These are phyloP conservation scores for Chinchilla lanigera DNA, from an alignment of 2,113 vertebrate genomes.

Conservation along the genomic window DNA sequence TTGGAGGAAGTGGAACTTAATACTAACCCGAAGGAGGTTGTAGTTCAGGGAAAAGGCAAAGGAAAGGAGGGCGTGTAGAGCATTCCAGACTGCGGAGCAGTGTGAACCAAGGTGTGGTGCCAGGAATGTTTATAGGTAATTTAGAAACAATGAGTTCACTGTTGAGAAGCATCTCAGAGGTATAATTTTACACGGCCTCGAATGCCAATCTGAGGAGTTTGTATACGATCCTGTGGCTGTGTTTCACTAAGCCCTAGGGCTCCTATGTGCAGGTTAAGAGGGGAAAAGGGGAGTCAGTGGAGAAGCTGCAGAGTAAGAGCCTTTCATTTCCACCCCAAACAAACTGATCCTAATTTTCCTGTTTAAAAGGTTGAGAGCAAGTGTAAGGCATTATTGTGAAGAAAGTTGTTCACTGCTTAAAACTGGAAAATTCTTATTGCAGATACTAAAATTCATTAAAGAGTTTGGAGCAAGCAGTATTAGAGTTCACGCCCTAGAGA, in stretches of 20 bases:
- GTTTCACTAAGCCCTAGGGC: not conserved
- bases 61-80: slow-evolving; percentile 5
- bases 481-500: not conserved
- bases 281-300: not conserved
- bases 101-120: slow-evolving; percentile 67
- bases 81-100: slow-evolving; percentile 69
- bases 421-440: not conserved
- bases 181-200: slow-evolving; percentile 23
- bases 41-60: slow-evolving; percentile 61
- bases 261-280: not conserved
- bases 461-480: slow-evolving; percentile 41
- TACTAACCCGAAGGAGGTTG: slow-evolving; percentile 37
- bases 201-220: slow-evolving; percentile 42
- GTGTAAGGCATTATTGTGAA: not conserved
- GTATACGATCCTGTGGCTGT: not conserved
- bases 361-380: not conserved
- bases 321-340: not conserved
- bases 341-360: not conserved
- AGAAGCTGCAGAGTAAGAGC: not conserved
- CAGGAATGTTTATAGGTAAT: slow-evolving; percentile 61
- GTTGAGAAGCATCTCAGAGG: slow-evolving; percentile 36
- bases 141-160: slow-evolving; percentile 66
- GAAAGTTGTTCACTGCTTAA: slow-evolving; percentile 8
- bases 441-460: slow-evolving; percentile 11
- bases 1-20: slow-evolving; percentile 63